Base-by-base conservation (phyloP, 37 sponge, comb jelly and placozoan genomes). In the Aplysina aerophoba region DNA sequence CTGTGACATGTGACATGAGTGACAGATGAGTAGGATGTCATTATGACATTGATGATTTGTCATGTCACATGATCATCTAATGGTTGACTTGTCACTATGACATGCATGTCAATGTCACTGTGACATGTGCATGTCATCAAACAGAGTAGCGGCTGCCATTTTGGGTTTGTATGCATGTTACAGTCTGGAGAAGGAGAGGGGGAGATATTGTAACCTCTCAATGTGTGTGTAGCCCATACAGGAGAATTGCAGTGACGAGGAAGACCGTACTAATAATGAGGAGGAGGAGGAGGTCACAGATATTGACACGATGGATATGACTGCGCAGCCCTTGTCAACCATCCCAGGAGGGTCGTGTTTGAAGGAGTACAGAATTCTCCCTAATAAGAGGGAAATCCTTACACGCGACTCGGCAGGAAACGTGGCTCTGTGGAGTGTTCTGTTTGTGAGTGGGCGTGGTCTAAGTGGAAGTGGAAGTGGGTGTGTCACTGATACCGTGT, bases 341-440 rank as follows among this genome's bases (percentile, higher is more conserved):
- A 64, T 91, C 58, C 92, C 88, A 58, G 92, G 92, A 71, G 93
- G 86, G 24, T 83, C 85, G 28, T 82, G 95, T 69, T 89, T 97
- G 38, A 86, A 57, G 41, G 88, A 91, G 56, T 92, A 80, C 77
- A 60, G 75, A 6, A 73, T 97, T 33, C 78, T 92, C 16, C 67
- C 54, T 16, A 86, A 97, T 83, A 85, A 83, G 62, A 85, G 92
- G 55, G 93, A 97, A 28, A 90, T 97, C 22, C 81, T 97, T 39
- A 97, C 97, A 63, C 89, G 60, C 38, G 95, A 97, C 71, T 59
- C 86, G 54, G 59, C 39, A 15, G 89, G 86, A 15, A 36, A 85
- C 27, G 85, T 97, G 17, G 87, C 82, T 0, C 80, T 97, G 25
- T 97, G 95, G 94, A 95, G 92, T 77, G 87, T 94, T 13, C 65